phyloP scores from a whole-genome alignment of 2,888 invertebrate species.

The Metalampra italica region DNA sequence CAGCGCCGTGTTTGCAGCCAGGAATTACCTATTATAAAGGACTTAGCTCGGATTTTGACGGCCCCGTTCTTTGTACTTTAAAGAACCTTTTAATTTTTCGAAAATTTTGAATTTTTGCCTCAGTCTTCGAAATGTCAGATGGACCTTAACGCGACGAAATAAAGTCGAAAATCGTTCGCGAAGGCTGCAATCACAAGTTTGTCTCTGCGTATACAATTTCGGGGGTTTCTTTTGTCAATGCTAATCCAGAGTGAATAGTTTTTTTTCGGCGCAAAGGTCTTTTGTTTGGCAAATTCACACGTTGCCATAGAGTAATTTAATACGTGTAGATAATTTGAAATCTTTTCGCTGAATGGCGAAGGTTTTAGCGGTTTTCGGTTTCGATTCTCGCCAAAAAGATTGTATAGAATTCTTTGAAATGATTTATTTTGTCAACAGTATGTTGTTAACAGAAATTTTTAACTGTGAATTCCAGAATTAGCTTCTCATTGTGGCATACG shows the following conservation, averaged over 20 bases:
- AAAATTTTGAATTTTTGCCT: slow-evolving; percentile 10
- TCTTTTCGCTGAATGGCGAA: slow-evolving; percentile 1
- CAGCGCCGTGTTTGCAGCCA: slow-evolving; percentile 8
- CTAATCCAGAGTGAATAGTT: slow-evolving; percentile 37
- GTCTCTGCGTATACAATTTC: slow-evolving; percentile 1
- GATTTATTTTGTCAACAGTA: neutral
- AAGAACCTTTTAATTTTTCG: slow-evolving; percentile 12
- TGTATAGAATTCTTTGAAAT: neutral
- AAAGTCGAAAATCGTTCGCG: neutral
- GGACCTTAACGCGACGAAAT: neutral
- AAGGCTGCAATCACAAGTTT: neutral
- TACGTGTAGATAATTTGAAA: slow-evolving; percentile 14
- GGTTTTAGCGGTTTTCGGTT: slow-evolving; percentile 3
- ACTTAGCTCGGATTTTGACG: slow-evolving; percentile 17
- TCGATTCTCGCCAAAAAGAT: neutral
- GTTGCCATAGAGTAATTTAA: slow-evolving; percentile 23
- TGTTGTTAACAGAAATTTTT: too few relatives aligned
- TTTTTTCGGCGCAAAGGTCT: slow-evolving; percentile 21
- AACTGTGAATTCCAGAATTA: too few relatives aligned
- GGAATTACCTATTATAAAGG: slow-evolving; percentile 13
- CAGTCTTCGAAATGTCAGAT: neutral
- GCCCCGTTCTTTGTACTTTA: slow-evolving; percentile 11
- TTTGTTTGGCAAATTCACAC: slow-evolving; percentile 20
- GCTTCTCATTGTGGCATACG: too few relatives aligned
- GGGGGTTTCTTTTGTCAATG: slow-evolving; percentile 26